Evolutionary conservation across 2,888 invertebrate genomes (phyloP).

Genomic region (Caenorhabditis drosophilae): DNA sequence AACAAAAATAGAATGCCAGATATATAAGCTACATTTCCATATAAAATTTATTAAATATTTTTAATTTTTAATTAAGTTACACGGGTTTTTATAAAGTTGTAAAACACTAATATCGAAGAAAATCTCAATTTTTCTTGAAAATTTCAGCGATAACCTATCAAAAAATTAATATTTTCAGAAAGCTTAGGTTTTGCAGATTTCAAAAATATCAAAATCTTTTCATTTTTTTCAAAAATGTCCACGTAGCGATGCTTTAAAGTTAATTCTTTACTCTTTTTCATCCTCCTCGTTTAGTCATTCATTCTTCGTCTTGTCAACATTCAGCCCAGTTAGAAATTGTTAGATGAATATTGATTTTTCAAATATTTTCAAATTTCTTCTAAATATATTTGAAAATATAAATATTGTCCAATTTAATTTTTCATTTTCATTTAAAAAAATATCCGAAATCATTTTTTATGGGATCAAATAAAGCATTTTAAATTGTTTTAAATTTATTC

Average conservation of each 20-base stretch:
- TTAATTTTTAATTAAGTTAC: conserved; percentile 1
- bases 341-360: too few species aligned
- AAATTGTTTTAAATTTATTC: too few species aligned
- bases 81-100: not conserved
- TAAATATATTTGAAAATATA: too few species aligned
- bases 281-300: too few species aligned
- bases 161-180: conserved; percentile 1
- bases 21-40: conserved; percentile 6
- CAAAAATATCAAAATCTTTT: conserved; percentile 3
- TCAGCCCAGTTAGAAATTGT: too few species aligned
- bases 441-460: too few species aligned
- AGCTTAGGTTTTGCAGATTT: conserved; percentile 3
- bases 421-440: too few species aligned
- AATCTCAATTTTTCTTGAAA: conserved; percentile 8
- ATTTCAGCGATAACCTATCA: conserved; percentile 11
- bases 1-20: conserved; percentile 1
- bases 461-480: too few species aligned
- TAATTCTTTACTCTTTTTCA: too few species aligned
- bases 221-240: not conserved
- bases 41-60: not conserved
- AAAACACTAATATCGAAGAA: conserved; percentile 9
- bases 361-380: too few species aligned
- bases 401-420: too few species aligned
- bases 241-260: not conserved
- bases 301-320: too few species aligned